Base-by-base conservation (phyloP, 2,113 vertebrate species). In the Clinocottus analis region DNA sequence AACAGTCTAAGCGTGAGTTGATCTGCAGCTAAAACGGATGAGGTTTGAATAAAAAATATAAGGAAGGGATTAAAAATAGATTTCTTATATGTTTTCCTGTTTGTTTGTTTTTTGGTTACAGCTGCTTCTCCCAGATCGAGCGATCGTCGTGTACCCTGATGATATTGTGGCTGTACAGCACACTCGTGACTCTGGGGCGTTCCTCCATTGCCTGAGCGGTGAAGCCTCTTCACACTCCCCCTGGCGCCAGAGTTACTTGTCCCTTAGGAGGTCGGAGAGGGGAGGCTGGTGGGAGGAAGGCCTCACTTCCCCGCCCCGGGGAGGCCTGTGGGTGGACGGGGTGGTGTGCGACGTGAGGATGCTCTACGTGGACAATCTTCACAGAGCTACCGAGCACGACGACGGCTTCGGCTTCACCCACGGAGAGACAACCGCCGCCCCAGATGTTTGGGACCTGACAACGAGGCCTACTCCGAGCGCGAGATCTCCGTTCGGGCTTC, bases 201-300 rank as follows among this genome's bases (percentile, higher is more conserved):
- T 96, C 76, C 81, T 96, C 1, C 92, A 87, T 6, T 96, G 95
- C 77, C 70, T 64, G 7, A 75, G 61, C 29, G 21, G 41, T 0
- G 64, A 82, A 12, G 71, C 70, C 0, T 71, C 88, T 29, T 10
- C 0, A 11, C 69, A 81, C 33, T 95, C 95, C 7, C 77, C 85
- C 1, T 96, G 95, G 95, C 90, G 92, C 2, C 95, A 96, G 83
- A 96, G 93, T 75, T 96, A 95, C 68, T 37, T 95, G 71, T 93
- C 94, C 35, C 65, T 95, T 0, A 62, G 60, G 27, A 87, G 92
- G 37, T 31, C 81, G 0, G 90, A 90, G 53, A 92, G 93, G 94
- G 92, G 92, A 2, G 92, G 93, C 74, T 96, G 95, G 95, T 82
- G 90, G 60, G 93, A 94, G 49, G 93, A 90, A 21, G 90, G 91